Evolutionary conservation across 2,113 vertebrate genomes (phyloP).

Genomic region (Bos javanicus): DNA sequence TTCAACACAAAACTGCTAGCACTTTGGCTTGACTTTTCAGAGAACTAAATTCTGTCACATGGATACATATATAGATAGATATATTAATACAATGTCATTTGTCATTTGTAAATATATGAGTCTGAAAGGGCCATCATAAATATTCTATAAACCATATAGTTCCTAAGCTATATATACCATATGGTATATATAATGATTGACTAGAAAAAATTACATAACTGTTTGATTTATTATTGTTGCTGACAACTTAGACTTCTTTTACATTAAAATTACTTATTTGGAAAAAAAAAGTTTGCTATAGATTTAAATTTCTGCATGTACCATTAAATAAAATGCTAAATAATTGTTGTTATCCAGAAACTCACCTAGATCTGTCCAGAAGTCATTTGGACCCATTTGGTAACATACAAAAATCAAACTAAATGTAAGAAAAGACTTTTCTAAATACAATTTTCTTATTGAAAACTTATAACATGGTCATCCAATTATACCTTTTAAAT

Average conservation of each 20-base stretch:
- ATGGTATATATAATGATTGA: neutral
- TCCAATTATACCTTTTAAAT: conserved; percentile 39
- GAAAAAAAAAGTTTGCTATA: neutral
- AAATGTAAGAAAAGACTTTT: neutral
- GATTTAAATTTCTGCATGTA: neutral
- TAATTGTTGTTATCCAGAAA: conserved; percentile 17
- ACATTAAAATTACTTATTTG: neutral
- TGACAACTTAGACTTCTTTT: neutral
- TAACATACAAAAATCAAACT: conserved; percentile 7
- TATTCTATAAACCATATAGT: neutral
- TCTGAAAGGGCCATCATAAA: neutral
- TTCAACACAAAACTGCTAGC: conserved; percentile 2
- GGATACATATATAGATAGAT: neutral
- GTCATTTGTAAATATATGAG: neutral
- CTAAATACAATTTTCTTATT: neutral
- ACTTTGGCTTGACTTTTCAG: conserved; percentile 29
- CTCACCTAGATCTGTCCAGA: neutral
- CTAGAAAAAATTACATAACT: neutral
- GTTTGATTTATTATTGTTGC: neutral
- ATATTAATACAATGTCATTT: neutral
- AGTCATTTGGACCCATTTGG: neutral
- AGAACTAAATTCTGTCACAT: neutral
- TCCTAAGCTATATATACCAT: neutral
- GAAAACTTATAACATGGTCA: conserved; percentile 12
- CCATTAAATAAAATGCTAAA: neutral